Percentiles rank a stretch among this genome's conserved stretches.
phyloP scores from a whole-genome alignment of 2,888 invertebrate species.

The Cryptocephalus moraei region DNA sequence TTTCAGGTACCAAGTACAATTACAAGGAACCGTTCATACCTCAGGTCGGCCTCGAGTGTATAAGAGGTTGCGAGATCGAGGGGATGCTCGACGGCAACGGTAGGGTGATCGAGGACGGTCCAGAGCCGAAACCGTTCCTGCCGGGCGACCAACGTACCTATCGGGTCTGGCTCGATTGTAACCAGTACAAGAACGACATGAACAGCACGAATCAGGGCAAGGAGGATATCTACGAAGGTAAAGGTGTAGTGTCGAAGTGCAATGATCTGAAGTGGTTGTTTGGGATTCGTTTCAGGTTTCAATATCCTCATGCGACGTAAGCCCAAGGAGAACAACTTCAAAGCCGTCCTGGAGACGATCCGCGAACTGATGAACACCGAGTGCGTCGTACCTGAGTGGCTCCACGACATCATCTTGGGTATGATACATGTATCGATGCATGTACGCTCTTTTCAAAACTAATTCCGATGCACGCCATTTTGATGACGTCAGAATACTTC shows the following conservation, averaged over 20 bases:
- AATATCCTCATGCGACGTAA: slow-evolving; percentile 97
- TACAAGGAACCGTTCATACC: slow-evolving; percentile 78
- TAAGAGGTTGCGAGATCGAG: slow-evolving; percentile 96
- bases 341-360: slow-evolving; percentile 97
- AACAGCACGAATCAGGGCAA: slow-evolving; percentile 69
- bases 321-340: slow-evolving; percentile 99
- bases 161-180: slow-evolving; percentile 90
- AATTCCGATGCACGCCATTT: too few species aligned
- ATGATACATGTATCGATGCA: background rate
- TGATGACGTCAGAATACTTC: too few species aligned
- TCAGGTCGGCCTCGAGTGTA: slow-evolving; percentile 84
- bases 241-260: background rate
- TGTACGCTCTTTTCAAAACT: too few species aligned
- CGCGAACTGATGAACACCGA: slow-evolving; percentile 98
- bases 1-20: slow-evolving; percentile 65
- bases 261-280: too few species aligned
- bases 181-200: slow-evolving; percentile 93
- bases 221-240: slow-evolving; percentile 50
- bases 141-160: slow-evolving; percentile 86
- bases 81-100: slow-evolving; percentile 96
- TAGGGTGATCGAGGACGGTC: slow-evolving; percentile 91
- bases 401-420: slow-evolving; percentile 89
- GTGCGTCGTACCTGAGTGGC: slow-evolving; percentile 93
- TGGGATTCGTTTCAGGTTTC: slow-evolving; percentile 46
- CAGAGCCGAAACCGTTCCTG: slow-evolving; percentile 77